phyloP scores from a whole-genome alignment of 92 coral and sea anemone species.

The Bergia sp. region DNA sequence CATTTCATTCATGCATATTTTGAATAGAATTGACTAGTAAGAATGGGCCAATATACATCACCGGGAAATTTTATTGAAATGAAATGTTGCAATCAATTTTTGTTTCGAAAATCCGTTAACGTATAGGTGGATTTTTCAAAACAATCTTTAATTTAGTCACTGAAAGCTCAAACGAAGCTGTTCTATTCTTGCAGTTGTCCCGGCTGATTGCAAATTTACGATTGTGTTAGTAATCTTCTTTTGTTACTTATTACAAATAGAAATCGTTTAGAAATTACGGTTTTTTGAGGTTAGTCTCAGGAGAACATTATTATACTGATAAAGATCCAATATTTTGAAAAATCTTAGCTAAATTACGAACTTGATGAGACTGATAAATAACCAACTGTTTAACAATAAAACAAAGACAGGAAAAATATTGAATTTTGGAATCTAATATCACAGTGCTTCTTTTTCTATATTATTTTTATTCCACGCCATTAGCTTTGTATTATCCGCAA shows the following conservation, averaged over 20 bases:
- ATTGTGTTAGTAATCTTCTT: too few species aligned
- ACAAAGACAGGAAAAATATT: background rate
- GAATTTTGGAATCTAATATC: background rate
- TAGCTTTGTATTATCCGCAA: background rate
- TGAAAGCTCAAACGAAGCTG: background rate
- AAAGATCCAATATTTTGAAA: background rate
- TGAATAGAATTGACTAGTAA: background rate
- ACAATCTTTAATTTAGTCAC: too few species aligned
- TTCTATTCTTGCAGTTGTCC: too few species aligned
- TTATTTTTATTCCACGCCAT: background rate
- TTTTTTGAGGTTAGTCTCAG: background rate
- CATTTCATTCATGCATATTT: constrained; percentile 27
- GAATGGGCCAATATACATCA: background rate
- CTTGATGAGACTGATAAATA: background rate
- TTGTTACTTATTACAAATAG: background rate
- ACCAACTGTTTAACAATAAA: background rate
- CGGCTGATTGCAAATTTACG: background rate
- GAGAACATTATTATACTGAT: background rate
- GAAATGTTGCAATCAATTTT: background rate
- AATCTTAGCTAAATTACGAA: background rate
- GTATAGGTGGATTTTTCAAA: background rate
- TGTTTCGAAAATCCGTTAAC: background rate
- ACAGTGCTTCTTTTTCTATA: too few species aligned
- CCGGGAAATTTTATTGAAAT: background rate
- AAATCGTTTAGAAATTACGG: background rate